Base-by-base conservation (phyloP, 2,113 vertebrate genomes). In the Corythoichthys intestinalis region DNA sequence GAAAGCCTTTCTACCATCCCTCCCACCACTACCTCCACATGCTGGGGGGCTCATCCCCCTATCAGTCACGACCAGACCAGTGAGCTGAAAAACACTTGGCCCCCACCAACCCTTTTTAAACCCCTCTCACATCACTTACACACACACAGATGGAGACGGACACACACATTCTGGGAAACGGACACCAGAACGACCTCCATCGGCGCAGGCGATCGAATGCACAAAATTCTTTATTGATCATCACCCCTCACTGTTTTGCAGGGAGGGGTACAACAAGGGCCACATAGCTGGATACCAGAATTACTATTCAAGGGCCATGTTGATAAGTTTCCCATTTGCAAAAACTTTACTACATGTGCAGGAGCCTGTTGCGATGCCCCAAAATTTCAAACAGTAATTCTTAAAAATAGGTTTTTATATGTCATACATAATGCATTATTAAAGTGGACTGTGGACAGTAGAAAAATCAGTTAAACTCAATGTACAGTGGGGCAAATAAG, bases 221-320 rank as follows among this genome's bases (percentile, higher is more conserved):
- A 87, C 77, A 84, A 85, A 90, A 90, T 87, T 63, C 89, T 81
- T 67, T 90, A 92, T 91, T 90, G 91, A 91, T 92, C 83, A 87
- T 12, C 0, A 4, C 52, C 73, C 66, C 81, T 76, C 54, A 71
- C 75, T 83, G 83, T 74, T 83, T 76, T 65, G 12, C 2, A 71
- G 69, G 57, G 78, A 78, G 60, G 73, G 68, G 56, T 34, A 71
- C 63, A 74, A 70, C 73, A 75, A 65, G 82, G 70, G 77, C 53
- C 62, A 67, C 79, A 76, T 85, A 77, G 87, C 82, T 71, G 81
- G 65, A 79, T 86, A 72, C 70, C 83, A 15, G 20, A n/a, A 11
- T 37, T 58, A 56, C 12, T 56, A 53, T 53, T 7, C 50, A n/a
- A 6, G 2, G 56, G 35, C 12, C 1, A 37, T 15, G 34, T 37